These are phyloP conservation scores for Agriopis leucophaearia DNA, from an alignment of 2,888 invertebrate genomes.

Conservation along the genomic window DNA sequence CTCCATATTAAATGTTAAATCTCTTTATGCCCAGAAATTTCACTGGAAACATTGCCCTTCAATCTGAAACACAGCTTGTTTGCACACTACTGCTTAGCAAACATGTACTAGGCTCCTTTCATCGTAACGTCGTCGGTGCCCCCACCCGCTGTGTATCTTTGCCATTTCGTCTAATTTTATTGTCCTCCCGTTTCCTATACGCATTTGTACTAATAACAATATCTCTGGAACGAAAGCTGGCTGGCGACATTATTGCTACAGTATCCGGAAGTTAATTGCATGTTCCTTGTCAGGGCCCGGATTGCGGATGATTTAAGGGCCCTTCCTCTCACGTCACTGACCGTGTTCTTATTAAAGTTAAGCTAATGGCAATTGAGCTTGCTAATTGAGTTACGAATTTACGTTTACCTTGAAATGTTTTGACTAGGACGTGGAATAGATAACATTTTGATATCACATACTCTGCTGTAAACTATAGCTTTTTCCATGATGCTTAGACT, in stretches of 20 bases:
- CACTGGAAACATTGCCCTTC: no score
- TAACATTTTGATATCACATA: not conserved
- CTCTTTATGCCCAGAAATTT: no score
- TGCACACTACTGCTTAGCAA: no score
- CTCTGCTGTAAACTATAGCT: not conserved
- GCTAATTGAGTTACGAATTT: constrained; percentile 30
- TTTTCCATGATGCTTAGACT: not conserved
- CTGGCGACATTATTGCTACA: constrained; percentile 58
- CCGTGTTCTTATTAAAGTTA: constrained; percentile 35
- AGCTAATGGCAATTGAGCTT: constrained; percentile 23
- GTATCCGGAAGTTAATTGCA: constrained; percentile 68
- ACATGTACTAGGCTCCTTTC: not conserved
- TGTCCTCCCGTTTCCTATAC: constrained; percentile 17
- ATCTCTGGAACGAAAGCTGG: constrained; percentile 46
- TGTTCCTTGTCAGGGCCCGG: constrained; percentile 62
- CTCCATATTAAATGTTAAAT: no score
- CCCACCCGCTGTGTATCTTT: not conserved
- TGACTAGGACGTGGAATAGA: not conserved
- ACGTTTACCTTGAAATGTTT: constrained; percentile 14
- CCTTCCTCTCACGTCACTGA: constrained; percentile 32
- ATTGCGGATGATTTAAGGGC: constrained; percentile 59
- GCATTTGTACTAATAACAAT: constrained; percentile 28
- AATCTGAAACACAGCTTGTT: no score
- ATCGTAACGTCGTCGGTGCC: not conserved
- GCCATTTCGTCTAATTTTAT: constrained; percentile 19